phyloP scores from a whole-genome alignment of 1,140 invertebrate genomes.

The Trachymyrmex septentrionalis region DNA sequence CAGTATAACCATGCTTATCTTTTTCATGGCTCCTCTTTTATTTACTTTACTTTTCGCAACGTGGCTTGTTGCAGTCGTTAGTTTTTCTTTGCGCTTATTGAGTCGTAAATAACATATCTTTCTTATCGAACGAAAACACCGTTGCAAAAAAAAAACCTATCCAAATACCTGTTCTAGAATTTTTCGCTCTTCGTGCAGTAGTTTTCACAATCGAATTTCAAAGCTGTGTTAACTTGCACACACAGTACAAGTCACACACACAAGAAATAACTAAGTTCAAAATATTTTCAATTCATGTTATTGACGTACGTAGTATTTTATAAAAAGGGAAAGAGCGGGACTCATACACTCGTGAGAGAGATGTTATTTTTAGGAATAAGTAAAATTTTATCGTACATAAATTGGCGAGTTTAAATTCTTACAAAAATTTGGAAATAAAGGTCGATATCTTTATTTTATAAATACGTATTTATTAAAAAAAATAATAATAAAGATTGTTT shows the following conservation, averaged over 20 bases:
- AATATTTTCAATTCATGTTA: conserved; percentile 26
- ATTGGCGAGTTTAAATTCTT: too few species aligned
- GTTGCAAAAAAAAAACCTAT: conserved; percentile 39
- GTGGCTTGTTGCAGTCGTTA: conserved; percentile 44
- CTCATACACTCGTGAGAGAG: neutral
- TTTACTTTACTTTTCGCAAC: conserved; percentile 51
- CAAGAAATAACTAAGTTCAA: neutral
- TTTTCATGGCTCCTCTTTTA: conserved; percentile 48
- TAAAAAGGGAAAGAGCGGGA: neutral
- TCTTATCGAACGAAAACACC: conserved; percentile 47
- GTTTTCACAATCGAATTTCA: neutral
- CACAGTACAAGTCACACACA: neutral
- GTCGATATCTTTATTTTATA: neutral
- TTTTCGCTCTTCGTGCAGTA: conserved; percentile 18
- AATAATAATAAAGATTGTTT: too few species aligned
- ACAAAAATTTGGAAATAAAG: neutral
- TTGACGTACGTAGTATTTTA: neutral
- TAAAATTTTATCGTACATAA: neutral
- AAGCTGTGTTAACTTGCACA: neutral
- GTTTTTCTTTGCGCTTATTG: conserved; percentile 59
- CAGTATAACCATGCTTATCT: conserved; percentile 35
- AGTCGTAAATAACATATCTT: conserved; percentile 59
- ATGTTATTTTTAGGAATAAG: neutral
- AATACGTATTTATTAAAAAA: too few species aligned
- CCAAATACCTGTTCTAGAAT: conserved; percentile 31